Percentiles rank a stretch among this genome's conserved stretches.
phyloP scores from a whole-genome alignment of 2,113 vertebrate species.

The Seriola rivoliana region DNA sequence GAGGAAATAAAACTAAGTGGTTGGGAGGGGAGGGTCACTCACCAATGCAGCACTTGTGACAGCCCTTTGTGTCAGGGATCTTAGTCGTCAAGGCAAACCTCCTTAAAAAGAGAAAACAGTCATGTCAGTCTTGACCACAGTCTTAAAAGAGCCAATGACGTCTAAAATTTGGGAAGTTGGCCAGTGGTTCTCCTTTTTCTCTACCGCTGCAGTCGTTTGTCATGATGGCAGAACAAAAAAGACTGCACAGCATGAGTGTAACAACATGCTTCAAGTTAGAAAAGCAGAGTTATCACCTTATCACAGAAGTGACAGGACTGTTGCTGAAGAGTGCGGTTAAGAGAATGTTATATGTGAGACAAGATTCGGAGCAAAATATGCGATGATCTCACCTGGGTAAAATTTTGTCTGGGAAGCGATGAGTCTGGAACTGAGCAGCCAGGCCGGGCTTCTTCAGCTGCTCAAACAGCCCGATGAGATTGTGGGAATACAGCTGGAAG shows the following conservation, averaged over 20 bases:
- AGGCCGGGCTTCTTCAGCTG: slow-evolving; percentile 97
- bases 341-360: neutral
- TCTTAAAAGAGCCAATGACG: slow-evolving; percentile 46
- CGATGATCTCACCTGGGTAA: slow-evolving; percentile 89
- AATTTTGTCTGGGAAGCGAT: slow-evolving; percentile 96
- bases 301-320: neutral
- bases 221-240: slow-evolving; percentile 34
- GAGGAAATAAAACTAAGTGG: slow-evolving; percentile 2
- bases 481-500: slow-evolving; percentile 98
- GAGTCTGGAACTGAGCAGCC: slow-evolving; percentile 96
- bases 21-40: slow-evolving; percentile 67
- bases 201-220: neutral
- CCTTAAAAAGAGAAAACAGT: slow-evolving; percentile 85
- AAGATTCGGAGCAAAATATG: neutral
- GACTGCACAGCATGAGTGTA: slow-evolving; percentile 22
- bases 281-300: slow-evolving; percentile 7
- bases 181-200: slow-evolving; percentile 22
- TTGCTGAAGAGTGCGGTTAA: neutral
- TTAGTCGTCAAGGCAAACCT: slow-evolving; percentile 98
- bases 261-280: neutral
- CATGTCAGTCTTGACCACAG: slow-evolving; percentile 27
- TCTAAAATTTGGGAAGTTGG: slow-evolving; percentile 35
- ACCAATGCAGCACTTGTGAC: slow-evolving; percentile 99
- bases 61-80: slow-evolving; percentile 99
- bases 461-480: slow-evolving; percentile 97